These are phyloP conservation scores for Amiota mariae DNA, from an alignment of 2,888 invertebrate genomes.

Conservation along the genomic window DNA sequence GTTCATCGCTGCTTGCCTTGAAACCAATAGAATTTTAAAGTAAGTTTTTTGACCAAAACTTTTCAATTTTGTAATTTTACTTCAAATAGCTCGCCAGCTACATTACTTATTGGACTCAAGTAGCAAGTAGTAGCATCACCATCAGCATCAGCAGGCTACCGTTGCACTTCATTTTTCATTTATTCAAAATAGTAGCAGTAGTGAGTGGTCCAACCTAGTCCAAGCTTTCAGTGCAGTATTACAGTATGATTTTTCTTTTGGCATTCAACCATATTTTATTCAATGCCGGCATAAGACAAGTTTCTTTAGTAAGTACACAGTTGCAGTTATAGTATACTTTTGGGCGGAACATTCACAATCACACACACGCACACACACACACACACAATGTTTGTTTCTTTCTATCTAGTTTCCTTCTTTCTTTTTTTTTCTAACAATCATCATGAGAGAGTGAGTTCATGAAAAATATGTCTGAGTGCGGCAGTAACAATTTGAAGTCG, in stretches of 20 bases:
- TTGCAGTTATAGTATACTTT: too few species aligned
- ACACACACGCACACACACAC: too few species aligned
- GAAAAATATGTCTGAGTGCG: slow-evolving; percentile 13
- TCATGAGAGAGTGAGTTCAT: not conserved
- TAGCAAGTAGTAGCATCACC: not conserved
- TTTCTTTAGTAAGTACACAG: too few species aligned
- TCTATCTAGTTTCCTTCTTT: too few species aligned
- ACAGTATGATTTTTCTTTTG: too few species aligned
- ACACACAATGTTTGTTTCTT: too few species aligned
- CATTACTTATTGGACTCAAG: not conserved
- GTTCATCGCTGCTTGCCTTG: not conserved
- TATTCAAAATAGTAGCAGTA: slow-evolving; percentile 16
- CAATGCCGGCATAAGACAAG: too few species aligned
- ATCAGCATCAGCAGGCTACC: not conserved
- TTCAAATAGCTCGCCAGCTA: not conserved
- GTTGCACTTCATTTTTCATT: slow-evolving; percentile 16
- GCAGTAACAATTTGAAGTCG: not conserved
- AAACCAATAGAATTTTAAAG: slow-evolving; percentile 13
- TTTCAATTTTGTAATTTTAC: slow-evolving; percentile 9
- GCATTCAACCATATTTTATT: too few species aligned
- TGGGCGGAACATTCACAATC: too few species aligned
- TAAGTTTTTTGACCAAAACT: slow-evolving; percentile 4
- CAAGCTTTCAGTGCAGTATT: too few species aligned
- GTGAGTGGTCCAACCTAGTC: not conserved
- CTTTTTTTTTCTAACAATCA: too few species aligned